These are phyloP conservation scores for Herminia tarsipennalis DNA, from an alignment of 2,888 invertebrate genomes.

Conservation along the genomic window DNA sequence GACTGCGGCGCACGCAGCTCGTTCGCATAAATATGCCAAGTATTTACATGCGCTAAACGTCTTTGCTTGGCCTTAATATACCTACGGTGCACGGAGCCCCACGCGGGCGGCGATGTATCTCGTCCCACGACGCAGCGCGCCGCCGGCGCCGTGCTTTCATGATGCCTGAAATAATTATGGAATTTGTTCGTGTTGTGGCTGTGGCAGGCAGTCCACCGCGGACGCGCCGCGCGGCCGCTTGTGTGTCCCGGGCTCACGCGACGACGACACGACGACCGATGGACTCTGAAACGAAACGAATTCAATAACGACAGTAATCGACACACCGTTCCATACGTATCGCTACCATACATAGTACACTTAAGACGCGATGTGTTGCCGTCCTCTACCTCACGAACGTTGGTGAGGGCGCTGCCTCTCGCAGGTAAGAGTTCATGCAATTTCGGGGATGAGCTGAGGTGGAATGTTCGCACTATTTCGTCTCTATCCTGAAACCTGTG, in stretches of 20 bases:
- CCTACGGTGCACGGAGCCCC: not conserved
- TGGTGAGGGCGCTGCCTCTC: not conserved
- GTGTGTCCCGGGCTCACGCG: not conserved
- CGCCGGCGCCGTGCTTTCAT: constrained; percentile 29
- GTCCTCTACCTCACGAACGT: no score
- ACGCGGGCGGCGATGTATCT: not conserved
- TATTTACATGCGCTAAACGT: constrained; percentile 3
- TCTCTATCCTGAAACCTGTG: no score
- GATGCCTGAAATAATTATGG: constrained; percentile 42
- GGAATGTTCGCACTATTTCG: no score
- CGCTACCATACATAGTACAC: no score
- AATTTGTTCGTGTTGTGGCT: constrained; percentile 25
- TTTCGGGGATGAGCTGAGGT: no score
- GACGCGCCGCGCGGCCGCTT: constrained; percentile 8
- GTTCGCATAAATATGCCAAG: constrained; percentile 10
- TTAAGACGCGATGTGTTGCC: not conserved
- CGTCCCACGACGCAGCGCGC: not conserved
- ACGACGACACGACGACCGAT: no score
- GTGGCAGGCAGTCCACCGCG: constrained; percentile 24
- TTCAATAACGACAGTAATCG: no score
- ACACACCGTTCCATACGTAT: no score
- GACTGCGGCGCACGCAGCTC: not conserved
- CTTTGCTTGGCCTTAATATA: not conserved
- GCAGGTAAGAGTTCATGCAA: not conserved
- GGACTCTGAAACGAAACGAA: no score